Evolutionary conservation across 2,113 vertebrate species (phyloP).

Genomic region (Dissostichus mawsoni): DNA sequence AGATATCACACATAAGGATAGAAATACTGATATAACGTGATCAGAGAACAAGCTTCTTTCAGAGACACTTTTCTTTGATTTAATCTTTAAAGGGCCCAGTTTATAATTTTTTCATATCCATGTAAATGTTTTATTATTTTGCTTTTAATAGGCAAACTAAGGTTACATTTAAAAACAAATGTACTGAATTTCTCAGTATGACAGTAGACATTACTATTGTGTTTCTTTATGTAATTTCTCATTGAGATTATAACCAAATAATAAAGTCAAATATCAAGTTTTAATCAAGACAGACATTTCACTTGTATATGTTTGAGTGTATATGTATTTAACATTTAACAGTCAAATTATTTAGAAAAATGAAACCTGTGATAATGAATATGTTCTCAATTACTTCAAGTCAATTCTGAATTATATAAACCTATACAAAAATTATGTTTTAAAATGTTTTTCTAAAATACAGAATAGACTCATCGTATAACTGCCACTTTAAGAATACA

Average conservation of each 20-base stretch:
- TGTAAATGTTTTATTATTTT: not conserved
- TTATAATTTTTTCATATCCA: not conserved
- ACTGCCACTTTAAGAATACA: slow-evolving; percentile 4
- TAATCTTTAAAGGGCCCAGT: not conserved
- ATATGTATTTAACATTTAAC: no score
- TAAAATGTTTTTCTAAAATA: slow-evolving; percentile 2
- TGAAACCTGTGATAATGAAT: not conserved
- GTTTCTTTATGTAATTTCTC: not conserved
- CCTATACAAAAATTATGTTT: not conserved
- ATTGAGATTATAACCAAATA: not conserved
- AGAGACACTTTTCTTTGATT: not conserved
- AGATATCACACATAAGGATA: not conserved
- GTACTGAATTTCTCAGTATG: not conserved
- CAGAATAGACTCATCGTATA: not conserved
- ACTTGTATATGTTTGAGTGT: no score
- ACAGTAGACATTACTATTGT: not conserved
- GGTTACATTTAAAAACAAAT: not conserved
- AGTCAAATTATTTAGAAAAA: no score
- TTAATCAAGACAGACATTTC: no score
- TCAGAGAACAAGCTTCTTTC: not conserved
- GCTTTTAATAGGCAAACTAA: not conserved
- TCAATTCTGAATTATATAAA: not conserved
- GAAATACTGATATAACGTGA: not conserved
- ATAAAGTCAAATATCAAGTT: not conserved
- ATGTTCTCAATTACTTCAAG: not conserved